Percentiles rank a stretch among this genome's conserved stretches.
These are phyloP conservation scores for Octodonta nipae DNA, from an alignment of 2,888 invertebrate species.

Conservation along the genomic window DNA sequence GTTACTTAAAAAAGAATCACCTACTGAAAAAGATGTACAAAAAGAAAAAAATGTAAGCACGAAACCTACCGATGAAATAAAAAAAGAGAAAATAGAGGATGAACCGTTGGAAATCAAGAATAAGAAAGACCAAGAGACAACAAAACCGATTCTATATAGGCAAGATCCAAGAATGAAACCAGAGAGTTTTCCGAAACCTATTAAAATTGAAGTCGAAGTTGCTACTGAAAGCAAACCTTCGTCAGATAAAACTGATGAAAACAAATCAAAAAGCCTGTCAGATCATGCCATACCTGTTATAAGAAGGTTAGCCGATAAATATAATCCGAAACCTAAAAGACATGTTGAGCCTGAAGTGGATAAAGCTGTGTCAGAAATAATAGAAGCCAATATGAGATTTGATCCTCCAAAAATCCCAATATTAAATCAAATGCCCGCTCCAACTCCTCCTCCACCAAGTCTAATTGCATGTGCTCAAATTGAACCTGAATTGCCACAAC, in stretches of 20 bases:
- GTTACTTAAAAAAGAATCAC: constrained; percentile 1
- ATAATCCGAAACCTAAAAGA: constrained; percentile 35
- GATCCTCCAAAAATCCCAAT: constrained; percentile 14
- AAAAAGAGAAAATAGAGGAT: too few species aligned
- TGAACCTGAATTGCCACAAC: constrained; percentile 8
- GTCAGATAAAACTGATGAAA: constrained; percentile 4
- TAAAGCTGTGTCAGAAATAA: constrained; percentile 23
- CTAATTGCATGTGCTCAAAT: constrained; percentile 9
- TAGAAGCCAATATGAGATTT: constrained; percentile 20
- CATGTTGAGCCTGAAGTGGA: constrained; percentile 22
- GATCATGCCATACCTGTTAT: constrained; percentile 8
- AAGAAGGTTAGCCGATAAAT: constrained; percentile 36
- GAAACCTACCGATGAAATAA: too few species aligned
- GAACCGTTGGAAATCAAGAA: too few species aligned
- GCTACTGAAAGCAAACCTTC: constrained; percentile 5
- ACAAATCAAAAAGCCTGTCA: constrained; percentile 6
- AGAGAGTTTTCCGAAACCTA: too few species aligned
- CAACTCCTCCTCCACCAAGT: constrained; percentile 13
- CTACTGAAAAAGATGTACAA: too few species aligned
- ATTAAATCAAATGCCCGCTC: constrained; percentile 8
- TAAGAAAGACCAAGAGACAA: too few species aligned
- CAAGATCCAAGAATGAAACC: too few species aligned
- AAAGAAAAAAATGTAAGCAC: too few species aligned
- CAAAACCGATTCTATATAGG: too few species aligned
- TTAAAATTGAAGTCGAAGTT: too few species aligned